phyloP scores from a whole-genome alignment of 2,797 vertebrate species.

The Mormyrops boulengeri region DNA sequence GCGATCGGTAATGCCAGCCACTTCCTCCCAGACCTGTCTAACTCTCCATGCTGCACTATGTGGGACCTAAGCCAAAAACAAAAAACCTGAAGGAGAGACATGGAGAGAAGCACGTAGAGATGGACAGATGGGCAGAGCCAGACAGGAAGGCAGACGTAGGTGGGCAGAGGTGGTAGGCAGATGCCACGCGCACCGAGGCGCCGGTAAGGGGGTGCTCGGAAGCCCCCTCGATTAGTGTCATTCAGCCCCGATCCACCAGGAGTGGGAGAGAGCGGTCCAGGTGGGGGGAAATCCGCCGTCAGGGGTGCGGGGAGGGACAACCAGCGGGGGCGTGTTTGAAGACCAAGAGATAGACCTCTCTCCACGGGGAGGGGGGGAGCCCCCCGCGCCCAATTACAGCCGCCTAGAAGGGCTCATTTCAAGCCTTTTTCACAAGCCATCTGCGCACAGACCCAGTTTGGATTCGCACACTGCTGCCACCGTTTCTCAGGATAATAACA shows the following conservation, averaged over 20 bases:
- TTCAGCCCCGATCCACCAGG: not conserved
- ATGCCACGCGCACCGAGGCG: not conserved
- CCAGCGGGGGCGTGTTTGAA: not conserved
- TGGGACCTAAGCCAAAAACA: not conserved
- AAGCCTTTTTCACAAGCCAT: slow-evolving; percentile 27
- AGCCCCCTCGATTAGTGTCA: not conserved
- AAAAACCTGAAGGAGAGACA: not conserved
- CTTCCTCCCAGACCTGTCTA: not conserved
- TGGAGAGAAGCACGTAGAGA: not conserved
- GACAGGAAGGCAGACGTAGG: not conserved
- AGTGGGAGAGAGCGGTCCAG: not conserved
- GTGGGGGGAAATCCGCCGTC: not conserved
- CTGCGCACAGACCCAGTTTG: slow-evolving; percentile 17
- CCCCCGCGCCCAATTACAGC: slow-evolving; percentile 13
- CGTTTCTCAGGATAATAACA: slow-evolving; percentile 20
- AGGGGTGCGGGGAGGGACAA: not conserved
- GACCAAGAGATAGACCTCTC: slow-evolving; percentile 14
- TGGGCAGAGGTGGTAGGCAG: not conserved
- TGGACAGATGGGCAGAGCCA: not conserved
- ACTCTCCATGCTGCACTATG: not conserved
- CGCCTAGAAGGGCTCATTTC: slow-evolving; percentile 19
- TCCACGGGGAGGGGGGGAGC: not conserved
- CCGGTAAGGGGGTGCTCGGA: no score
- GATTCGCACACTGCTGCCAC: slow-evolving; percentile 14
- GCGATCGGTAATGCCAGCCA: not conserved